phyloP scores from a whole-genome alignment of 2,888 invertebrate species.

The Rhaphigaster nebulosa region DNA sequence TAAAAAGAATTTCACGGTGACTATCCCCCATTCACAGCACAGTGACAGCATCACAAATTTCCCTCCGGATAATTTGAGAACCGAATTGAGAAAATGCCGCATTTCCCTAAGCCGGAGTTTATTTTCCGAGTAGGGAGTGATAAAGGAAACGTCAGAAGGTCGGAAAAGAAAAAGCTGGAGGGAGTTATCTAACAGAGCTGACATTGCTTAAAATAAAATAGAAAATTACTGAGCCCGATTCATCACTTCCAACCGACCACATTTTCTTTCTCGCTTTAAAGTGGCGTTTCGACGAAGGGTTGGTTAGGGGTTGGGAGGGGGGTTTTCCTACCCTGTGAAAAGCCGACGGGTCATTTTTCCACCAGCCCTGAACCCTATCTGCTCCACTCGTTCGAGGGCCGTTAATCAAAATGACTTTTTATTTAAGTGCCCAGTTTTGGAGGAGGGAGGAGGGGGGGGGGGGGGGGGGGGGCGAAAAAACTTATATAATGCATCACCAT shows the following conservation, averaged over 20 bases:
- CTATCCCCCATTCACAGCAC: not conserved
- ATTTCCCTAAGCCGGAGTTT: slow-evolving; percentile 1
- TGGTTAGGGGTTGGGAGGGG: not conserved
- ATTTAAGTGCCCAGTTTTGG: slow-evolving; percentile 15
- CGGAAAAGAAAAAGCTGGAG: not conserved
- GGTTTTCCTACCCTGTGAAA: not conserved
- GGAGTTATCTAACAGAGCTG: slow-evolving; percentile 34
- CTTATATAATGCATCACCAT: slow-evolving; percentile 12
- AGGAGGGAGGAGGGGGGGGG: not conserved
- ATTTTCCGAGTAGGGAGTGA: not conserved
- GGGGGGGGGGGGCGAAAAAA: not conserved
- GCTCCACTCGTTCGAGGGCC: slow-evolving; percentile 22
- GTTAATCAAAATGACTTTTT: slow-evolving; percentile 38
- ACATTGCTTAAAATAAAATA: slow-evolving; percentile 50
- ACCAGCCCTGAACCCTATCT: not conserved
- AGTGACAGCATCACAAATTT: not conserved
- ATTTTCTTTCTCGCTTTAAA: slow-evolving; percentile 43
- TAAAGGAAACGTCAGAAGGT: slow-evolving; percentile 18
- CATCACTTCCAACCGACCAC: slow-evolving; percentile 27
- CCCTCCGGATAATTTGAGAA: not conserved
- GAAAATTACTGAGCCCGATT: slow-evolving; percentile 37
- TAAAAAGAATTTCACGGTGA: not conserved
- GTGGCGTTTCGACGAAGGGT: slow-evolving; percentile 28
- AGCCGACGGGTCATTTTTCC: slow-evolving; percentile 48
- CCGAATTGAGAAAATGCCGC: not conserved